A percentile compares a stretch with the other conserved stretches of the same genome.
Evolutionary conservation across 1,140 invertebrate species (phyloP).

Genomic region (Cydia strobilella): DNA sequence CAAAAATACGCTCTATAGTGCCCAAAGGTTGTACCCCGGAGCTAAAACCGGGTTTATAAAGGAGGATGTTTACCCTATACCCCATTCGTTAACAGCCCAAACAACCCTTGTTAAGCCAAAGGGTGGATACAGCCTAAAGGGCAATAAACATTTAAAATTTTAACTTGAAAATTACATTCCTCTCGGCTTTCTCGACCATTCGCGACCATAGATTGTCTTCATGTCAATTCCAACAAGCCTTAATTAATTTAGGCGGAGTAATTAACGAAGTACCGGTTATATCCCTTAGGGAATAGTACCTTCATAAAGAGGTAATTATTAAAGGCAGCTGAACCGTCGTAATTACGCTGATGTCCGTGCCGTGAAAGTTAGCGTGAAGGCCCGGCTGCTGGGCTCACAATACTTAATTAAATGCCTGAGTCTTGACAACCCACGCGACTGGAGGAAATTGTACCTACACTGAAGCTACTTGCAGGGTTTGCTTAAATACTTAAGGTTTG

Average conservation of each 20-base stretch:
- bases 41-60: background rate
- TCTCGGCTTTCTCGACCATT: background rate
- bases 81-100: conserved; percentile 11
- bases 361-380: conserved; percentile 16
- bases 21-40: background rate
- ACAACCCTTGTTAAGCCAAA: conserved; percentile 24
- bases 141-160: conserved; percentile 16
- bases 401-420: background rate
- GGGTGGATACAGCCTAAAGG: conserved; percentile 4
- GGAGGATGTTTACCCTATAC: conserved; percentile 17
- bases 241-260: conserved; percentile 17
- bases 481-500: too few species aligned
- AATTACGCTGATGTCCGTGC: conserved; percentile 9
- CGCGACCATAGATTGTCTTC: background rate
- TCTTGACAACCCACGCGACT: background rate
- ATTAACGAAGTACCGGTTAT: conserved; percentile 4
- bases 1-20: background rate
- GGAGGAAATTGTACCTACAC: too few species aligned
- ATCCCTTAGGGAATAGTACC: conserved; percentile 24
- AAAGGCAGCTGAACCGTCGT: conserved; percentile 9
- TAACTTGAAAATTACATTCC: background rate
- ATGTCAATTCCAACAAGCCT: background rate
- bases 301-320: conserved; percentile 26
- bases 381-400: background rate
- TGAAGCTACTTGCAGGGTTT: too few species aligned